phyloP scores from a whole-genome alignment of 2,113 vertebrate genomes.

The Campylomormyrus numenius region DNA sequence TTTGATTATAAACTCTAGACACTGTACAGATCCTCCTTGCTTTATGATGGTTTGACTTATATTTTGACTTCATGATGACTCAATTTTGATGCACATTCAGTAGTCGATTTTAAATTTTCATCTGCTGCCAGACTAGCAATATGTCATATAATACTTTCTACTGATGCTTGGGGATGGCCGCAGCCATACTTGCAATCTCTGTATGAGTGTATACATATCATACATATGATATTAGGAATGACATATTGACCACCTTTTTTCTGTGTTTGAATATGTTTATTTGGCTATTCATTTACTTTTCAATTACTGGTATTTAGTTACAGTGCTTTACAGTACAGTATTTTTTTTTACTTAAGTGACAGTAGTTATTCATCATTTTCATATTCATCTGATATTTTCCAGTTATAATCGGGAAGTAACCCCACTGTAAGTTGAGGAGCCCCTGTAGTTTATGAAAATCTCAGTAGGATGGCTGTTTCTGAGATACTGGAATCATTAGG shows the following conservation, averaged over 20 bases:
- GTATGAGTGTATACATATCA: neutral
- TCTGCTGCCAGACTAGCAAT: neutral
- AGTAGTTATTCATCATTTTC: neutral
- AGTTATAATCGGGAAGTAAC: neutral
- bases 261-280: neutral
- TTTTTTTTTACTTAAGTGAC: neutral
- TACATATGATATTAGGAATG: neutral
- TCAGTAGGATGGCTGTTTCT: neutral
- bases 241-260: neutral
- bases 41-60: neutral
- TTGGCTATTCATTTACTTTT: no score
- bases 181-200: neutral
- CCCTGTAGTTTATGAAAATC: neutral
- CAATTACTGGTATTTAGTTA: no score
- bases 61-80: neutral
- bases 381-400: neutral
- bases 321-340: no score
- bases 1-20: neutral
- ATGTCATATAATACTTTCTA: neutral
- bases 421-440: neutral
- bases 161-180: neutral
- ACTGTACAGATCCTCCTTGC: neutral
- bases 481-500: neutral
- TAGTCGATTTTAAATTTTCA: neutral
- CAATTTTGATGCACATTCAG: neutral